Base-by-base conservation (phyloP, 2,113 vertebrate genomes). In the Cephalopholis sonnerati region DNA sequence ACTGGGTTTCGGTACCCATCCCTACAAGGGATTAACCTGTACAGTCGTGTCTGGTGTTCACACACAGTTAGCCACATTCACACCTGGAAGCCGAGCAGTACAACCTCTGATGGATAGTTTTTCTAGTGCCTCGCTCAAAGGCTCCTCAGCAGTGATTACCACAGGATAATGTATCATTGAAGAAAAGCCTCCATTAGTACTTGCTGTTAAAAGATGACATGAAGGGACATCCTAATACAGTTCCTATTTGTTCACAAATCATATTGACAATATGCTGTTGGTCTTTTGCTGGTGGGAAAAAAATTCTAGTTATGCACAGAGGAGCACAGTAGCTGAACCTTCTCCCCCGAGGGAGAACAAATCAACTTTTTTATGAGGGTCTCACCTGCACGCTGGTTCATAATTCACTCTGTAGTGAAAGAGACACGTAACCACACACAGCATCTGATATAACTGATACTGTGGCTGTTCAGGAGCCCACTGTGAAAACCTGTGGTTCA, bases 291-390 rank as follows among this genome's bases (percentile, higher is more conserved):
- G 57, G 7, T 64, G 66, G 66, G 50, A 46, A 39, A 82, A 77
- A 74, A 27, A 80, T 78, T 54, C 67, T 22, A 77, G 74, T 54
- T 84, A 82, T 86, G 85, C 79, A 70, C n/a, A 13, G 27, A 66
- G 6, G 29, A 64, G 64, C 9, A 0, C 24, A 8, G 74, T 5
- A 16, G 55, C 63, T 29, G 55, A 71, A 78, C 51, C 6, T 68
- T 36, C 59, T 59, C 41, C 46, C 83, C 64, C 0, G 24, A 74
- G 87, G 85, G 68, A 16, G 74, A 86, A 78, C 32, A 77, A 51
- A 79, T 77, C 51, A 18, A 55, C 36, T 12, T 76, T 62, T 17
- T 48, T 68, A 81, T 62, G 77, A 44, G 32, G 36, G 7, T 51
- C 69, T 62, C 57, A 5, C 65, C 82, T 25, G 74, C 57, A 8